phyloP scores from a whole-genome alignment of 92 coral and sea anemone genomes.

The Pocillopora grandis region DNA sequence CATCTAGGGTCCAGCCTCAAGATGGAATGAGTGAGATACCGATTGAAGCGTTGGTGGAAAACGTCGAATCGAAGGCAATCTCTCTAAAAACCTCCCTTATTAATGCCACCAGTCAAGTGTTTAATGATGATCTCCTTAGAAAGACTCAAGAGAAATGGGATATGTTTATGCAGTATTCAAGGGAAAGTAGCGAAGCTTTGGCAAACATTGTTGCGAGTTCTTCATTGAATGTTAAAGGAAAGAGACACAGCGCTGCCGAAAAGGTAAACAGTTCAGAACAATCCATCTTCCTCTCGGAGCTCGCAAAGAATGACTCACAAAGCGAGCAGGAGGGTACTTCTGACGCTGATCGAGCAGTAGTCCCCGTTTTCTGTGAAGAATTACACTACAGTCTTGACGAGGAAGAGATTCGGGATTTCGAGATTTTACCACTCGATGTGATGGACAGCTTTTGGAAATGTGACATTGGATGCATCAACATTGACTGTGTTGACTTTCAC shows the following conservation, averaged over 20 bases:
- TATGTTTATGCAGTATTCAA: slow-evolving; percentile 29
- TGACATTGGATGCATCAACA: slow-evolving; percentile 37
- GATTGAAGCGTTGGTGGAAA: slow-evolving; percentile 47
- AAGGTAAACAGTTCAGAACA: not conserved
- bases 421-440: slow-evolving; percentile 24
- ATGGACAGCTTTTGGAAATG: slow-evolving; percentile 45
- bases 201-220: slow-evolving; percentile 26
- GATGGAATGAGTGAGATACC: slow-evolving; percentile 28
- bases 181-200: slow-evolving; percentile 35
- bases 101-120: slow-evolving; percentile 40
- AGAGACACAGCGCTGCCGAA: not conserved
- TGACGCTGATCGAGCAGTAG: not conserved
- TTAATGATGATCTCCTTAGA: slow-evolving; percentile 53
- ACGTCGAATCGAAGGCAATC: slow-evolving; percentile 53
- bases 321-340: not conserved
- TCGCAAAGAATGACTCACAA: not conserved
- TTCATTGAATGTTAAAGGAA: not conserved
- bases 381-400: not conserved
- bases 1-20: slow-evolving; percentile 34
- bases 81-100: slow-evolving; percentile 56
- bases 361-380: not conserved
- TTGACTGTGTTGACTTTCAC: slow-evolving; percentile 27
- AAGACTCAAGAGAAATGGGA: slow-evolving; percentile 58
- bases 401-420: slow-evolving; percentile 27
- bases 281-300: not conserved